These are phyloP conservation scores for Adineta ricciae DNA, from an alignment of 2,888 invertebrate species.

Conservation along the genomic window DNA sequence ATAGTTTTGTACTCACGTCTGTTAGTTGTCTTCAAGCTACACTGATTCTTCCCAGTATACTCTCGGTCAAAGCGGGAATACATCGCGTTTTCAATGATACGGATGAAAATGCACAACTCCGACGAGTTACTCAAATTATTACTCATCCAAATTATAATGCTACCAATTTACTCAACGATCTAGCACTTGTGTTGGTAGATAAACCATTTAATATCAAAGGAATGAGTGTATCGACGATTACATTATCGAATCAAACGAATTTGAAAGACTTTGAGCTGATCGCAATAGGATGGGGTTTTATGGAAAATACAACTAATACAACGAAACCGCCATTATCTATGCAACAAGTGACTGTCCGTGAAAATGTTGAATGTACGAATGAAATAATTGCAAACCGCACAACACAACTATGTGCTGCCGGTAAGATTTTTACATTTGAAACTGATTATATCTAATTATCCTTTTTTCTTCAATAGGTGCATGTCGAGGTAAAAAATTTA, in stretches of 20 bases:
- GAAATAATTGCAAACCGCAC: too few relatives aligned
- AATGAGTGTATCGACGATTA: neutral
- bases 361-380: too few relatives aligned
- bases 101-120: neutral
- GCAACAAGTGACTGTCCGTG: too few relatives aligned
- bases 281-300: neutral
- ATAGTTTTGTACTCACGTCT: neutral
- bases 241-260: neutral
- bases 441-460: too few relatives aligned
- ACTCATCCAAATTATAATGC: neutral
- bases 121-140: neutral
- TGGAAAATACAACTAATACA: too few relatives aligned
- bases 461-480: too few relatives aligned
- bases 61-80: neutral
- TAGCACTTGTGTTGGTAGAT: neutral
- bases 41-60: rapidly evolving
- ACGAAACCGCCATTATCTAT: too few relatives aligned
- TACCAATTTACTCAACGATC: neutral
- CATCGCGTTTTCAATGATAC: neutral
- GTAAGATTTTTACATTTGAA: too few relatives aligned
- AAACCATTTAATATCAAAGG: neutral
- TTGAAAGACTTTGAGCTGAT: neutral
- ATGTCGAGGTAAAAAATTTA: too few relatives aligned
- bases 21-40: neutral
- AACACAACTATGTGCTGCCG: too few relatives aligned